phyloP scores from a whole-genome alignment of 2,888 invertebrate genomes.

The Serrognathus titanus region DNA sequence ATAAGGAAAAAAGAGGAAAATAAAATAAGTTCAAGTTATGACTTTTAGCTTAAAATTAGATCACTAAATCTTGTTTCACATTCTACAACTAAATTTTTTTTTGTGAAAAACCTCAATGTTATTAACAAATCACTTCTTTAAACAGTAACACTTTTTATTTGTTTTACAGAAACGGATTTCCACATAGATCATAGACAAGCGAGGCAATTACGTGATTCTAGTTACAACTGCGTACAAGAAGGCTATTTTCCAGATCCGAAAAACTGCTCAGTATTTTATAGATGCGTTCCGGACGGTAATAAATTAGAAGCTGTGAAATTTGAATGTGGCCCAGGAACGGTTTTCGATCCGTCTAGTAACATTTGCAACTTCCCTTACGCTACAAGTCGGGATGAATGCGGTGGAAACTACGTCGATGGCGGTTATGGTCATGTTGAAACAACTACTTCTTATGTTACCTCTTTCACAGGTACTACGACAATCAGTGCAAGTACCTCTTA shows the following conservation, averaged over 20 bases:
- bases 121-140: too few relatives aligned
- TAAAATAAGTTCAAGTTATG: too few relatives aligned
- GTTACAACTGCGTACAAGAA: slow-evolving; percentile 60
- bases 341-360: slow-evolving; percentile 65
- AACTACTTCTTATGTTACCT: slow-evolving; percentile 19
- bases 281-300: slow-evolving; percentile 64
- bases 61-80: too few relatives aligned
- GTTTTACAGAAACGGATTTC: too few relatives aligned
- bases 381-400: slow-evolving; percentile 68
- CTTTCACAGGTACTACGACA: not conserved
- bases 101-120: too few relatives aligned
- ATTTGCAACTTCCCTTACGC: slow-evolving; percentile 69
- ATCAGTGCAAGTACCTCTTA: not conserved
- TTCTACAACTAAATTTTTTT: too few relatives aligned
- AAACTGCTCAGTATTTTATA: slow-evolving; percentile 72
- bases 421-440: slow-evolving; percentile 18
- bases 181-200: not conserved
- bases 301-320: slow-evolving; percentile 60
- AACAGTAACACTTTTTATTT: too few relatives aligned
- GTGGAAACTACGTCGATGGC: slow-evolving; percentile 52
- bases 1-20: too few relatives aligned
- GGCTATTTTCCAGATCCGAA: slow-evolving; percentile 70
- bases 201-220: slow-evolving; percentile 21
- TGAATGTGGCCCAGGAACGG: slow-evolving; percentile 71
- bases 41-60: too few relatives aligned